Evolutionary conservation across 2,888 invertebrate species (phyloP).

Genomic region (Xanthorhoe designata): DNA sequence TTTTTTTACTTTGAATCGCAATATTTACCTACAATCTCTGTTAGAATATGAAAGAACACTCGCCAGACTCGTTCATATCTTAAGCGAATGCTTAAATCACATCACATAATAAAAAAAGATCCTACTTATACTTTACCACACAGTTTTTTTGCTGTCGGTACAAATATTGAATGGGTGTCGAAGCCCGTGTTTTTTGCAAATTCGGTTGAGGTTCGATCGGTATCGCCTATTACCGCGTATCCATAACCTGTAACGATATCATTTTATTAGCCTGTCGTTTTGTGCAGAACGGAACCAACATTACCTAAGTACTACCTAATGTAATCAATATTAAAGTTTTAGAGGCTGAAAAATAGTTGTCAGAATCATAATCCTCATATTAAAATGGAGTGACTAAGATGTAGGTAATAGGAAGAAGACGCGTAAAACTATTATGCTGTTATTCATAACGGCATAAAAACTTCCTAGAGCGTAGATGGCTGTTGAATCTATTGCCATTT

Average conservation of each 20-base stretch:
- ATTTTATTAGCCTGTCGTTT: conserved; percentile 62
- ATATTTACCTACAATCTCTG: background rate
- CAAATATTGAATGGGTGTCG: conserved; percentile 57
- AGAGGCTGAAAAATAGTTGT: no score
- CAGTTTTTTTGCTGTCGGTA: conserved; percentile 51
- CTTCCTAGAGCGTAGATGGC: no score
- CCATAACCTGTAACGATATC: conserved; percentile 67
- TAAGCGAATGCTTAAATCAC: background rate
- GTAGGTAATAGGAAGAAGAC: no score
- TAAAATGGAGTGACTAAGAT: no score
- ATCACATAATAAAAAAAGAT: no score
- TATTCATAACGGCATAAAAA: no score
- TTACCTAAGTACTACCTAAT: no score
- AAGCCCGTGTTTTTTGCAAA: conserved; percentile 70
- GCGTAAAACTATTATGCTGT: no score
- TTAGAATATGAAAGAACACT: background rate
- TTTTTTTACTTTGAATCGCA: background rate
- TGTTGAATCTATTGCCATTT: no score
- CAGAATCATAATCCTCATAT: no score
- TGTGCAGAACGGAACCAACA: conserved; percentile 54
- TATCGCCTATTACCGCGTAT: conserved; percentile 68
- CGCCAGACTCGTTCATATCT: background rate
- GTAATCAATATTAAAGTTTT: background rate
- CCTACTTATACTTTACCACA: conserved; percentile 16
- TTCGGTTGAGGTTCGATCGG: conserved; percentile 65